Evolutionary conservation across 2,888 invertebrate genomes (phyloP), one percentile per base, ranked within the genome.

Genomic region (Harpalus rubripes): DNA sequence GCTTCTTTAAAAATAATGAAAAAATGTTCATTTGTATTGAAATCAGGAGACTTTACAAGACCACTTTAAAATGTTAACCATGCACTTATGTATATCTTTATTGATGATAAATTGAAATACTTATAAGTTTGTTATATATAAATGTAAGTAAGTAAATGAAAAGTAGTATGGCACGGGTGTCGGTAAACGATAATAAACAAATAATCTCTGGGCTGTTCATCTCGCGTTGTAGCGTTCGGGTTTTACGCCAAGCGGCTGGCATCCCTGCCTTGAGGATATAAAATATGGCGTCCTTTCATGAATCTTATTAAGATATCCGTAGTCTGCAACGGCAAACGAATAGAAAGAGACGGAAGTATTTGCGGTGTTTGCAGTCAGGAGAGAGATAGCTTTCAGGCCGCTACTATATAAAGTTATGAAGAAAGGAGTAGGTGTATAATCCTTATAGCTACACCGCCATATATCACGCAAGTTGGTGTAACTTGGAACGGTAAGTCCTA

Each of bases 281-380:
- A 95, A 95, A 95, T 95, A 95, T 95, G 94, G 94, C 94, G 94
- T 93, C 94, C 95, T 95, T 95, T 95, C 95, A 95, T 95, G 95
- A 95, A 95, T 95, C 95, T 95, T 95, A 95, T 95, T 95, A 95
- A 94, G 94, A 94, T 95, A 95, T 94, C 94, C 94, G 92, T 90
- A 90, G 85, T 85, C 65, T 85, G 79, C 85, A 74, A 90, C 90
- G 90, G 92, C 92, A 91, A 93, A 93, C 93, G 90, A 90, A 93
- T 91, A 86, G 92, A 92, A 87, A 87, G 90, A 88, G 92, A 92
- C 86, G 81, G 74, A 32, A 63, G 39, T 65, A 85, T 84, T 26
- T 81, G 89, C 90, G 90, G 90, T 90, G 90, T 90, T 90, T 89
- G 87, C 87, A 88, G 88, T 88, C 88, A 90, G 88, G 86, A 68